Evolutionary conservation across 2,797 vertebrate species (phyloP), one percentile per base, ranked within the genome.

Genomic region (Sebastes hubbsi): DNA sequence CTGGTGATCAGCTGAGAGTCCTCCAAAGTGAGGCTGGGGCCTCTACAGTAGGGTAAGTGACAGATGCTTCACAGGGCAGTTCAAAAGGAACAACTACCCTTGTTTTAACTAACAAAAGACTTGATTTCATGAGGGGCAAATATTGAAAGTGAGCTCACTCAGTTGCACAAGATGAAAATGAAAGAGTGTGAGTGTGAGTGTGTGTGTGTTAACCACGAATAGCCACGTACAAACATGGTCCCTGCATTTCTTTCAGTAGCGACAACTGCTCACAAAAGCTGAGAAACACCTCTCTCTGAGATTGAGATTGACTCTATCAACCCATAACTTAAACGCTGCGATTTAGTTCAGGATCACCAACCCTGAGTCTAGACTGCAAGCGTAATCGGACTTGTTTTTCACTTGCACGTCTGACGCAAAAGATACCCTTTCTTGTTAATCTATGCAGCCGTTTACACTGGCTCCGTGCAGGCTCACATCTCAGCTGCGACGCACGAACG

Each of bases 1-100:
- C 88, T 91, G 88, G 80, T 77, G 80, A 87, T 90, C 87, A 91
- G 86, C 86, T 88, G 81, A 79, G 79, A 38, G 60, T 25, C 64
- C 27, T 38, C 71, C 12, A 49, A 52, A 83, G 49, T 52, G 55
- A 84, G 52, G 32, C 32, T n/a, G 14, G 9, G 49, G 72, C 66
- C 46, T 73, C 13, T 4, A 14, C 42, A 60, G 36, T 52, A 66
- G 63, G 13, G 42, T 18, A 60, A 79, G 56, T 42, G 62, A 78
- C 65, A 78, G 73, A 73, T 72, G 77, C 49, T 56, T 71, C 75
- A 70, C 10, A 36, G 6, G 64, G 42, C 67, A 74, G 60, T 32
- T 64, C 18, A 55, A 75, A 56, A 38, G 60, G 60, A 79, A 78
- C 36, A 29, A 66, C 68, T 60, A 58, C 25, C 30, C 38, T 74